phyloP scores from a whole-genome alignment of 23 tunicate species.

The Oikopleura vanhoeffeni region DNA sequence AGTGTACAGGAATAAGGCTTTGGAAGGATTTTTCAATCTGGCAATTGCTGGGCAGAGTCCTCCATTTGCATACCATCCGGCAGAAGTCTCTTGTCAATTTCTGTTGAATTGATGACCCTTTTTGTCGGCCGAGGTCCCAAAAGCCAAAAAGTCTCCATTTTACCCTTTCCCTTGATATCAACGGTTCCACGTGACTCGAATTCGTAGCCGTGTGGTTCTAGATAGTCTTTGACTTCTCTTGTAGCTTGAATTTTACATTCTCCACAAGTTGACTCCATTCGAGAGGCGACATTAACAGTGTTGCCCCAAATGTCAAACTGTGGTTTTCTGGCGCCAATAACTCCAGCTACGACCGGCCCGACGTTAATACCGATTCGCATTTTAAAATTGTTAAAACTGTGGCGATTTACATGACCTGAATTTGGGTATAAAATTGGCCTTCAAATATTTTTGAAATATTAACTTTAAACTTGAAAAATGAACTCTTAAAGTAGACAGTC shows the following conservation, averaged over 20 bases:
- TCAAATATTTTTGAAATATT: too few species aligned
- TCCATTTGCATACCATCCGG: too few species aligned
- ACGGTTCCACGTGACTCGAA: neutral
- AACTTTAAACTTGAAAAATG: too few species aligned
- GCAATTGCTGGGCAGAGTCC: too few species aligned
- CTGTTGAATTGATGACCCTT: neutral
- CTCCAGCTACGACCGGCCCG: slow-evolving; percentile 26
- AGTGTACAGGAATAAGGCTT: too few species aligned
- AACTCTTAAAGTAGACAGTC: too few species aligned
- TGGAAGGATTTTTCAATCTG: too few species aligned
- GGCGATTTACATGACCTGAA: neutral
- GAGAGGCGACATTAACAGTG: neutral
- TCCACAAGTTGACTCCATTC: neutral
- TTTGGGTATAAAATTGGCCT: too few species aligned
- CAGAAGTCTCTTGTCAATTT: neutral
- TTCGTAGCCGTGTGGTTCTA: neutral
- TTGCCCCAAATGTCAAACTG: slow-evolving; percentile 34
- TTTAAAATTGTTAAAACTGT: slow-evolving; percentile 24
- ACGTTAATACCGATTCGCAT: slow-evolving; percentile 7
- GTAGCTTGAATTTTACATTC: neutral
- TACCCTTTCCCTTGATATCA: neutral
- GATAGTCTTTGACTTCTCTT: neutral
- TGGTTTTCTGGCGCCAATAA: slow-evolving; percentile 29
- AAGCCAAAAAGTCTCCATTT: neutral
- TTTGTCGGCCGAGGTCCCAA: neutral